These are phyloP conservation scores for Zaprionus gabonicus DNA, from an alignment of 1,140 invertebrate genomes.

Conservation along the genomic window DNA sequence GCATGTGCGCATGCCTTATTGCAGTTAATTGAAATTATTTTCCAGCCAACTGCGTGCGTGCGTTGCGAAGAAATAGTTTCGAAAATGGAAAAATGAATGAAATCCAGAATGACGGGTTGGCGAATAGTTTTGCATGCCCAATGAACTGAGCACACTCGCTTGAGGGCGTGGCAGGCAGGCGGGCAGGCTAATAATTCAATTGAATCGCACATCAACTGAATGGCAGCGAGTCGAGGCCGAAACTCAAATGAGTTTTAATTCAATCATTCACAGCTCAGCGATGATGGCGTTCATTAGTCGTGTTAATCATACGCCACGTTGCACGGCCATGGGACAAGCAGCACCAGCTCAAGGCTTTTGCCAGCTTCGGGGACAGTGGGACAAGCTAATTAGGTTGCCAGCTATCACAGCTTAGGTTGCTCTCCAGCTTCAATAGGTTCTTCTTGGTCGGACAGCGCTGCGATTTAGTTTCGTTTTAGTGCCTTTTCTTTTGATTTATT, in stretches of 20 bases:
- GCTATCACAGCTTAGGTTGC: neutral
- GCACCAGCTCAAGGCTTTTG: neutral
- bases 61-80: slow-evolving; percentile 22
- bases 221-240: slow-evolving; percentile 36
- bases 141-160: slow-evolving; percentile 41
- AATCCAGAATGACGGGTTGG: slow-evolving; percentile 20
- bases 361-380: neutral
- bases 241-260: slow-evolving; percentile 64
- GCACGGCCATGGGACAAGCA: slow-evolving; percentile 48
- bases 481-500: slow-evolving; percentile 69
- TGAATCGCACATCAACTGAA: slow-evolving; percentile 38
- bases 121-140: slow-evolving; percentile 68
- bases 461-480: slow-evolving; percentile 34
- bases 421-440: slow-evolving; percentile 48
- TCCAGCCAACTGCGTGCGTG: slow-evolving; percentile 52
- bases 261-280: slow-evolving; percentile 72
- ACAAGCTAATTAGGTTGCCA: slow-evolving; percentile 61
- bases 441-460: neutral
- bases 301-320: slow-evolving; percentile 79
- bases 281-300: slow-evolving; percentile 71
- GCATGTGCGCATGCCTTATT: slow-evolving; percentile 34
- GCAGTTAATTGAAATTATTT: slow-evolving; percentile 72
- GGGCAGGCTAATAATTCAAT: slow-evolving; percentile 60
- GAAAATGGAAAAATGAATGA: slow-evolving; percentile 27
- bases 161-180: neutral